phyloP scores from a whole-genome alignment of 35 echinoderm and acorn worm genomes.

The Apostichopus californicus region DNA sequence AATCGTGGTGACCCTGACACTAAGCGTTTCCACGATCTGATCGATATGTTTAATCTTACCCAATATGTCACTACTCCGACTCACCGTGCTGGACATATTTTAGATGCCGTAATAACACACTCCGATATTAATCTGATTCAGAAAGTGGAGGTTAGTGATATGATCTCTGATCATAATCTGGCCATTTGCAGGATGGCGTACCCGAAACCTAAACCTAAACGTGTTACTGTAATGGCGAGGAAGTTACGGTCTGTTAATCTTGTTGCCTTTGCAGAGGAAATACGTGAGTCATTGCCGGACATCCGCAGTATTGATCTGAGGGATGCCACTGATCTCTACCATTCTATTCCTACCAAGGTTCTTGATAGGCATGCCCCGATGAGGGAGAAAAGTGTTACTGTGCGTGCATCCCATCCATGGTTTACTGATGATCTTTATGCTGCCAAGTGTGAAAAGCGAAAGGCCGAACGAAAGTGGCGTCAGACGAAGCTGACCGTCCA shows the following conservation, averaged over 20 bases:
- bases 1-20: background rate
- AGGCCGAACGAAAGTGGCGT: conserved; percentile 1
- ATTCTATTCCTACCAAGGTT: background rate
- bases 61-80: conserved; percentile 5
- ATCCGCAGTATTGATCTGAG: background rate
- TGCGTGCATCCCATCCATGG: background rate
- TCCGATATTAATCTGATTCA: background rate
- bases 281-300: background rate
- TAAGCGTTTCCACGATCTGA: background rate
- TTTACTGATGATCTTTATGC: background rate
- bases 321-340: background rate
- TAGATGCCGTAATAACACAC: conserved; percentile 15
- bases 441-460: background rate
- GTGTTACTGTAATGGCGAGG: background rate
- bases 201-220: background rate
- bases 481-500: conserved; percentile 12
- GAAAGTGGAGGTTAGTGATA: background rate
- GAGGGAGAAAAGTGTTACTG: background rate
- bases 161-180: conserved; percentile 9
- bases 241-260: background rate
- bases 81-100: conserved; percentile 21
- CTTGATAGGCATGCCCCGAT: conserved; percentile 27
- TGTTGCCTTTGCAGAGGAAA: background rate
- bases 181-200: background rate
- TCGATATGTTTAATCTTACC: background rate